Base-by-base conservation (phyloP, 2,888 invertebrate species). In the Xestoiulus laeticollis region DNA sequence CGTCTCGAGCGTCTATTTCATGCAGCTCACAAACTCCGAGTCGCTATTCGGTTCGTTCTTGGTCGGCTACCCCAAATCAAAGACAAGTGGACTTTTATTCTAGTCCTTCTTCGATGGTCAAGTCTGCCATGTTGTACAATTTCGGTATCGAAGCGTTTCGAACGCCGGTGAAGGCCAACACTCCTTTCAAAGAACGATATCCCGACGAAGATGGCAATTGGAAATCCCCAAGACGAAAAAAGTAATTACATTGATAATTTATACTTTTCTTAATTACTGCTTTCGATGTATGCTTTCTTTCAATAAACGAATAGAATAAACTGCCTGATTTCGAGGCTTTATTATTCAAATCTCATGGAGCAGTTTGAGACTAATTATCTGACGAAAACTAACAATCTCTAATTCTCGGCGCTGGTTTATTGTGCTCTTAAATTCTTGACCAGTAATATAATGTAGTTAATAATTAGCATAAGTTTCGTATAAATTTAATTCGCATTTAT, bases 171-270 rank as follows among this genome's bases (percentile, higher is more conserved):
- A 86, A 86, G 14, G 86, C 53, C 5, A 30, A 78, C 26, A 86
- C 86, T 10, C 86, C 86, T 16, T 26, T 14, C 12, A 86, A 53
- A 32, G 86, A 86, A 26, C 48, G 32, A 53, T 53, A 86, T 16
- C 59, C 53, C 2, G 53, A 43, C 26, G 86, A 86, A 22, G 86
- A 86, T 48, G 53, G 86, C n/a, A 53, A 26, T 12, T 86, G 86
- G 86, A 86, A 53, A 48, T 86, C 86, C 2, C 86, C 86, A 30
- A 44, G 86, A 86, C 48, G 86, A 86, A 86, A 86, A 86, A 53
- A 32, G 86, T 86, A 86, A 86, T 85, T 86, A 44, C 19, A 12
- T 86, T 22, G 26, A 86, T 53, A 22, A 22, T 22, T 22, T 85
- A 38, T 1, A 48, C 48, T 16, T 8, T 48, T 68, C 68, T n/a